A percentile compares a stretch with the other conserved stretches of the same genome.
These are phyloP conservation scores for Calosoma granatense DNA, from an alignment of 1,140 invertebrate genomes.

Conservation along the genomic window DNA sequence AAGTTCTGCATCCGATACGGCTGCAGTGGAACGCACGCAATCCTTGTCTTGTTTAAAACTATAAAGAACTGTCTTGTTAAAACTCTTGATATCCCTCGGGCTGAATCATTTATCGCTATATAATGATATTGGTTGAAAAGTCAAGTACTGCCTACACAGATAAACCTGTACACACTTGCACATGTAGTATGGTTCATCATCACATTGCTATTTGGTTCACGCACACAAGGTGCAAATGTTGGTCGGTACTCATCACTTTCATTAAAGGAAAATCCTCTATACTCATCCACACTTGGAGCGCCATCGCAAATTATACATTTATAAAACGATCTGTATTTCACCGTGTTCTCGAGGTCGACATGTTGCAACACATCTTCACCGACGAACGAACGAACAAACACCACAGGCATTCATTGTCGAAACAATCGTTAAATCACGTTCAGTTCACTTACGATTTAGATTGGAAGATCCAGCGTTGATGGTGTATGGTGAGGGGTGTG, in stretches of 20 bases:
- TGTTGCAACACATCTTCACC: not conserved
- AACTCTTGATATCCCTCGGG: too few species aligned
- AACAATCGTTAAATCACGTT: conserved; percentile 4
- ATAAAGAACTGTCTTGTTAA: too few species aligned
- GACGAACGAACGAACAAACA: too few species aligned
- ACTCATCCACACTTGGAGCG: conserved; percentile 1
- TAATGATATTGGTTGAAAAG: too few species aligned
- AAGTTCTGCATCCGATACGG: too few species aligned
- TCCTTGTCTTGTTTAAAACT: too few species aligned
- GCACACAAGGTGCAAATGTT: not conserved
- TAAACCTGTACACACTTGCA: too few species aligned
- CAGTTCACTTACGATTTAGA: not conserved
- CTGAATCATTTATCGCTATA: too few species aligned
- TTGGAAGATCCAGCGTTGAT: not conserved
- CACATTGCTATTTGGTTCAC: not conserved
- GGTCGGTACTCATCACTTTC: not conserved
- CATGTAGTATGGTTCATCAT: too few species aligned
- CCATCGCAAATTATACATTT: conserved; percentile 2
- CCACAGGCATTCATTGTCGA: not conserved
- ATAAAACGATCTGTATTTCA: not conserved
- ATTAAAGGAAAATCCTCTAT: not conserved
- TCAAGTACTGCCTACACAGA: too few species aligned
- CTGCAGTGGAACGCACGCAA: too few species aligned
- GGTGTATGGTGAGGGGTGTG: too few species aligned
- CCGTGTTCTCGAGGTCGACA: not conserved